Base-by-base conservation (phyloP, 2,888 invertebrate genomes). In the Agonopterix subpropinquella region DNA sequence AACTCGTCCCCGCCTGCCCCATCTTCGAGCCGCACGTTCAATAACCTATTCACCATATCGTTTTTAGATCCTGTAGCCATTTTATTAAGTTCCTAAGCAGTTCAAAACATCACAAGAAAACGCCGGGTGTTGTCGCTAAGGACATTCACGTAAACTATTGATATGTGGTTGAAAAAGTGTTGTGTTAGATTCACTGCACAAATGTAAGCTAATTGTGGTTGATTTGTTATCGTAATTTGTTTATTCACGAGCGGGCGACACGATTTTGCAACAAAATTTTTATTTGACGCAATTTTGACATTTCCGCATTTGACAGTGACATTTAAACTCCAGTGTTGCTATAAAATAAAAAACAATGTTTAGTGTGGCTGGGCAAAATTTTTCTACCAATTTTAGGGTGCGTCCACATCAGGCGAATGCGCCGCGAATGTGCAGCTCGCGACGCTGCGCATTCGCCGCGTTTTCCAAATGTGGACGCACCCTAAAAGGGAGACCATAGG, bases 41-140 rank as follows among this genome's bases (percentile, higher is more conserved):
- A 53, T 51, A 85, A 57, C 61, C 87, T 78, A 62, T 79, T 77
- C 42, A 81, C 77, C 60, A 84, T 73, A 65, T 86, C 80, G 69
- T 86, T 87, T 61, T 81, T 83, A 46, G 82, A 84, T 49, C 73
- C 75, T 57, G 86, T 84, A 68, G 86, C 82, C 88, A 88, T 87
- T 59, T 54, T 59, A 66, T 52, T 36, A 52, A 51, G 45, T 35
- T 39, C 36, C 36, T 9, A 2, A 57, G 65, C 49, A 73, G 62
- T 50, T 53, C 51, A 51, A 56, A 59, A 65, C 79, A 80, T 75
- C 57, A 76, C 75, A 72, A 47, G 44, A 59, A 57, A 61, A 57
- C 42, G 61, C 61, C 61, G 65, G 59, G 56, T 42, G 47, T 11
- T 10, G 41, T 28, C 11, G 8, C 36, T 18, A 36, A 41, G n/a